Base-by-base conservation (phyloP, 2,113 vertebrate genomes). In the Pterophyllum scalare region DNA sequence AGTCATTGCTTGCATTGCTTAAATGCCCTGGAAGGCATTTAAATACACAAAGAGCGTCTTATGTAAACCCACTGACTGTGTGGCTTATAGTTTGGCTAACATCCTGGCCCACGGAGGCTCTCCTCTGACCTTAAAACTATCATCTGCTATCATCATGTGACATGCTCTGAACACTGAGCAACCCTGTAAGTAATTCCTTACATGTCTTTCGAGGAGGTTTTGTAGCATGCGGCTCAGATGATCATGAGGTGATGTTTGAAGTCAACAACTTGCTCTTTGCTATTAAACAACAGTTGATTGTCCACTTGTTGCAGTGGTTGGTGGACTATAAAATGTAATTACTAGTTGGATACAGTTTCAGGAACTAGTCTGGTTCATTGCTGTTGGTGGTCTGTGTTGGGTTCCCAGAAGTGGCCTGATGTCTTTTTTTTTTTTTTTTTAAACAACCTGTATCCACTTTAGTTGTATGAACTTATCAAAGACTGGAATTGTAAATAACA, bases 81-180 rank as follows among this genome's bases (percentile, higher is more conserved):
- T 76, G 65, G 54, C 3, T 40, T 57, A 58, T 33, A 74, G 76
- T 59, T 59, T 77, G 35, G 46, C 43, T 24, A 54, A 38, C 9
- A 13, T 49, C 20, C 15, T 10, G 31, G 12, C 26, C 65, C 52
- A 24, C 6, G 35, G 74, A 75, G 65, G 13, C 61, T 56, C 61
- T 57, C 15, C 12, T 84, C 64, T 87, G 81, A 83, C 89, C 83
- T 80, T 76, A 79, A 8, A 78, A 65, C 19, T 26, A 75, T 86
- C 86, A 87, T 84, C 85, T 87, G 82, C 72, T 86, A 31, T 70
- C 58, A 79, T 89, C 81, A 70, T 52, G 65, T 85, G 86, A 86
- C 57, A 31, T 2, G 10, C 56, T 2, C 14, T 10, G 31, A 82
- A 79, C 70, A 79, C 77, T 64, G 62, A 43, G 62, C 59, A 14